Evolutionary conservation across 2,797 vertebrate species (phyloP).

Genomic region (Enteromius anoplus): DNA sequence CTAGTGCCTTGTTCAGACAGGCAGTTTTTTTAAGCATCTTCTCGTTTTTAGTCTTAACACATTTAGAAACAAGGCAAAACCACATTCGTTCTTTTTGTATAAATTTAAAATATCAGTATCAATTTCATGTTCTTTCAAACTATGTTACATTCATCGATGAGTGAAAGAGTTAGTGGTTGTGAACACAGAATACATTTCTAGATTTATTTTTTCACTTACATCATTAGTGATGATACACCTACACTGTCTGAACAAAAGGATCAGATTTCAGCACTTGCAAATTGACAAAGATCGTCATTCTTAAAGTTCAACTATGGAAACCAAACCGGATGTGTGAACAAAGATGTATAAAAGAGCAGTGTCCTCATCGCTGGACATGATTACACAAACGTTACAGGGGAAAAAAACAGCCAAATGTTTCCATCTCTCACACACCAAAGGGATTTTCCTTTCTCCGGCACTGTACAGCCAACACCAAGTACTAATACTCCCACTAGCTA

Average conservation of each 20-base stretch:
- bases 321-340: neutral
- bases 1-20: conserved; percentile 11
- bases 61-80: conserved; percentile 4
- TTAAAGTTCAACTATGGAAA: neutral
- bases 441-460: conserved; percentile 46
- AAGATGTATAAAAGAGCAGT: conserved; percentile 19
- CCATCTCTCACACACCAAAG: conserved; percentile 21
- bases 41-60: neutral
- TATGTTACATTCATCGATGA: neutral
- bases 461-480: conserved; percentile 51
- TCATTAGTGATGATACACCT: neutral
- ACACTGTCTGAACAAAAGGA: conserved; percentile 1
- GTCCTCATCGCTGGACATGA: neutral
- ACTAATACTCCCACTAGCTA: conserved; percentile 51
- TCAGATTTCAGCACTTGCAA: neutral
- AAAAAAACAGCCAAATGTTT: conserved; percentile 13
- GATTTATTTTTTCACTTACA: neutral
- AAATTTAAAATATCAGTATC: neutral
- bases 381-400: conserved; percentile 17
- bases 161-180: neutral
- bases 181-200: neutral
- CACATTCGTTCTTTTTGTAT: neutral
- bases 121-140: neutral
- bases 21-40: neutral
- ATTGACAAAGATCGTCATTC: neutral